Evolutionary conservation across 2,888 invertebrate genomes (phyloP).

Genomic region (Pseudolycoriella hygida): DNA sequence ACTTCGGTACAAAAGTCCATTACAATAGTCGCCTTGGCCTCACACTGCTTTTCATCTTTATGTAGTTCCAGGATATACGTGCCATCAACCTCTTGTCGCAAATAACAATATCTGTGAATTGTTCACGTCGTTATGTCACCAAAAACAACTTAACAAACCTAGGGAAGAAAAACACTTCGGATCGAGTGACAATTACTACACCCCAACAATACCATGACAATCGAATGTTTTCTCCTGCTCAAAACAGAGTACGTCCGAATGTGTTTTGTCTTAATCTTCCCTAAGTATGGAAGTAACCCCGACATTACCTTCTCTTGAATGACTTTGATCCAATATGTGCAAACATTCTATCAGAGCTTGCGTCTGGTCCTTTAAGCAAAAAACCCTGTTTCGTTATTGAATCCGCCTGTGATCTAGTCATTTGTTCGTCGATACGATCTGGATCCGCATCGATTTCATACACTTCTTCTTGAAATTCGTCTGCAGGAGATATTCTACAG

Average conservation of each 20-base stretch:
- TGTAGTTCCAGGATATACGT: conserved; percentile 82
- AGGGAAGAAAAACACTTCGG: too few species aligned
- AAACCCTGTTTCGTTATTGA: conserved; percentile 80
- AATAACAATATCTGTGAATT: conserved; percentile 51
- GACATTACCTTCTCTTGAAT: conserved; percentile 54
- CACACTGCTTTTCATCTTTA: conserved; percentile 83
- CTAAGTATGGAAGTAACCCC: not conserved
- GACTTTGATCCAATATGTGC: conserved; percentile 83
- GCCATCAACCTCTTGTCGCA: conserved; percentile 79
- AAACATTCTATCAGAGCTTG: conserved; percentile 77
- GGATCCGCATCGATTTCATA: conserved; percentile 81
- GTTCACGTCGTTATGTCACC: not conserved
- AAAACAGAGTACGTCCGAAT: too few species aligned
- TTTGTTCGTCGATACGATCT: conserved; percentile 57
- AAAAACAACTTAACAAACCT: too few species aligned
- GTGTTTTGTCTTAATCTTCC: not conserved
- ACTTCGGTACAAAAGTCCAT: conserved; percentile 89
- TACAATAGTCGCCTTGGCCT: conserved; percentile 80
- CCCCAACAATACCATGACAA: too few species aligned
- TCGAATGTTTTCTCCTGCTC: too few species aligned
- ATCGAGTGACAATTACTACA: too few species aligned
- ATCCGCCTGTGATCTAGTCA: conserved; percentile 44
- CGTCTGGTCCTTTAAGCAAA: conserved; percentile 81
- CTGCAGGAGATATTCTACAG: conserved; percentile 32
- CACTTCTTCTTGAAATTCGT: conserved; percentile 58